Conservation (phyloP, 2,888 invertebrate species). For the Apotomis capreana region DNA sequence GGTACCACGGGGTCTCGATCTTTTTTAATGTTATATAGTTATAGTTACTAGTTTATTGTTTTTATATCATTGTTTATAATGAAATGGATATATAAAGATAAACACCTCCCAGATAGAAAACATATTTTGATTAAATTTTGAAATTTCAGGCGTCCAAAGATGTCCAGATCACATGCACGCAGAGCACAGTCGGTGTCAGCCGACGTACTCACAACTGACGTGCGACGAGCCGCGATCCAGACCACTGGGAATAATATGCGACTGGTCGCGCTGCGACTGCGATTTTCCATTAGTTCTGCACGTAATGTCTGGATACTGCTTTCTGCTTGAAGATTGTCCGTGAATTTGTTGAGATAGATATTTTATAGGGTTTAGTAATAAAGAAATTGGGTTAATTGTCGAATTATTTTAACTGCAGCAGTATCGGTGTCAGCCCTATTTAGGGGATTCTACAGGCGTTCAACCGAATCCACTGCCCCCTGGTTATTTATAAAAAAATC, state of each 20-base stretch:
- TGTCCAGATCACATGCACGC: slow-evolving; percentile 75
- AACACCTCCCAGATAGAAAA: too few species aligned
- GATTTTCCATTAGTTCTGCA: slow-evolving; percentile 75
- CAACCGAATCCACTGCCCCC: too few species aligned
- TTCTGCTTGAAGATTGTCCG: slow-evolving; percentile 73
- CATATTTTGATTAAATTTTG: too few species aligned
- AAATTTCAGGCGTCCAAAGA: slow-evolving; percentile 62
- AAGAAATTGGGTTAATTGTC: background rate
- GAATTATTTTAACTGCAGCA: background rate
- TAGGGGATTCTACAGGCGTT: too few species aligned
- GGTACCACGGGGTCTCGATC: too few species aligned
- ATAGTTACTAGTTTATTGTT: too few species aligned
- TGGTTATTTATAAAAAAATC: too few species aligned
- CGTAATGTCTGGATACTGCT: slow-evolving; percentile 71
- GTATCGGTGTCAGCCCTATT: too few species aligned
- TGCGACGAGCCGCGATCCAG: slow-evolving; percentile 75
- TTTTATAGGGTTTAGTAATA: background rate
- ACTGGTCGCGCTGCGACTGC: slow-evolving; percentile 76
- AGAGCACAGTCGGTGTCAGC: slow-evolving; percentile 71
- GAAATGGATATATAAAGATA: too few species aligned
- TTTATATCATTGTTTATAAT: too few species aligned
- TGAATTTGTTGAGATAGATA: slow-evolving; percentile 41
- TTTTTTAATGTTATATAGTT: too few species aligned
- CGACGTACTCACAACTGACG: slow-evolving; percentile 71
- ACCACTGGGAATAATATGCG: slow-evolving; percentile 71